These are phyloP conservation scores for Ancistrus triradiatus DNA, from an alignment of 2,113 vertebrate species.

Conservation along the genomic window DNA sequence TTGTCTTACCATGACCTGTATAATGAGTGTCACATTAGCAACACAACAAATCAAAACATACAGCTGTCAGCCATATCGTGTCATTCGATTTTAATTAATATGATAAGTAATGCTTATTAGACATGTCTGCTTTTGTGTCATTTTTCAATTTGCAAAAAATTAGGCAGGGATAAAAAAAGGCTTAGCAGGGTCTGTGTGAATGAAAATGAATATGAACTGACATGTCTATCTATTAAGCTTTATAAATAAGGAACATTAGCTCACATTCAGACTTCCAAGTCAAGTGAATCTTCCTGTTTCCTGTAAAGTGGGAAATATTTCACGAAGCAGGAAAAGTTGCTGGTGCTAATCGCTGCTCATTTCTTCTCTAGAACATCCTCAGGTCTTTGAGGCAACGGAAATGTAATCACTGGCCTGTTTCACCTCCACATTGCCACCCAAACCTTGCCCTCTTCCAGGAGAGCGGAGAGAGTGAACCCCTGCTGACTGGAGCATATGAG, in stretches of 20 bases:
- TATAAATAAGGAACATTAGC: constrained; percentile 37
- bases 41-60: constrained; percentile 53
- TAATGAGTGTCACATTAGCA: constrained; percentile 55
- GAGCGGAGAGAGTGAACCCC: constrained; percentile 62
- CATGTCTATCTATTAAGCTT: constrained; percentile 42
- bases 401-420: constrained; percentile 50
- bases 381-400: constrained; percentile 48
- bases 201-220: constrained; percentile 42
- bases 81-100: constrained; percentile 53
- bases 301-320: constrained; percentile 43
- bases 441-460: constrained; percentile 47
- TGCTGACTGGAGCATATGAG: constrained; percentile 67
- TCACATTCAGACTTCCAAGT: constrained; percentile 42
- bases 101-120: constrained; percentile 56
- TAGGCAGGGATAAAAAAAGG: constrained; percentile 42
- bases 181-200: constrained; percentile 35
- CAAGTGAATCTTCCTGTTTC: constrained; percentile 41
- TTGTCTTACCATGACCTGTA: constrained; percentile 53
- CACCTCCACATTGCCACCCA: constrained; percentile 45
- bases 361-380: constrained; percentile 47
- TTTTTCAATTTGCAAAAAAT: constrained; percentile 47
- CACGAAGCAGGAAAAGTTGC: constrained; percentile 41
- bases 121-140: constrained; percentile 43
- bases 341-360: constrained; percentile 39
- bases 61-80: constrained; percentile 53